Conservation (phyloP, 2,888 invertebrate species). For the Seira ritae region DNA sequence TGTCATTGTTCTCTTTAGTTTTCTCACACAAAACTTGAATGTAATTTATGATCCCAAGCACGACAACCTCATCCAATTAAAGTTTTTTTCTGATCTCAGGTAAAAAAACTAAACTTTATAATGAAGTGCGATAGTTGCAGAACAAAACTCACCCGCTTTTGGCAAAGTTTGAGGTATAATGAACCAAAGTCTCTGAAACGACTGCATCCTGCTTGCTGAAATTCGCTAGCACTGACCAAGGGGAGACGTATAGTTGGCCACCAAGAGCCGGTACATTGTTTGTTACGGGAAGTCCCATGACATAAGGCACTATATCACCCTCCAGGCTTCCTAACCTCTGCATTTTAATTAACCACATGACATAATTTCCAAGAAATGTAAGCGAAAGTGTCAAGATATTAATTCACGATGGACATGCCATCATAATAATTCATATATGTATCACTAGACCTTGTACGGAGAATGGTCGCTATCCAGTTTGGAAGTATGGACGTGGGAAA, state of each 20-base stretch:
- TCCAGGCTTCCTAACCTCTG: slow-evolving; percentile 86
- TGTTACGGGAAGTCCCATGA: slow-evolving; percentile 82
- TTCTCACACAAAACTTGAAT: too few species aligned
- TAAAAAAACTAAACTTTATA: background rate
- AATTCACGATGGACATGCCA: too few species aligned
- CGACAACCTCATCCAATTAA: background rate
- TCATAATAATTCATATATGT: background rate
- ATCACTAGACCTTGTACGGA: slow-evolving; percentile 69
- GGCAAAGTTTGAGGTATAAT: slow-evolving; percentile 86
- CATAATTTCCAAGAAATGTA: too few species aligned
- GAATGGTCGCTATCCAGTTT: slow-evolving; percentile 65
- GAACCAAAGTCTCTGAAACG: slow-evolving; percentile 85
- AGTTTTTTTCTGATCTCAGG: background rate
- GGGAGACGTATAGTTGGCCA: slow-evolving; percentile 79
- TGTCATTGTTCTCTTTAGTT: too few species aligned
- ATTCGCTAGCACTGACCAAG: slow-evolving; percentile 78
- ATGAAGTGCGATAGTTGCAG: background rate
- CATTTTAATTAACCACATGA: too few species aligned
- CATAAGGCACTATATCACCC: slow-evolving; percentile 85
- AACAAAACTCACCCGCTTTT: slow-evolving; percentile 84
- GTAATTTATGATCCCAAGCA: background rate
- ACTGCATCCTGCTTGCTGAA: slow-evolving; percentile 85
- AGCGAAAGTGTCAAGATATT: too few species aligned
- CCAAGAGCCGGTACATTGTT: slow-evolving; percentile 77
- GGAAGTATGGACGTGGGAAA: slow-evolving; percentile 71